Evolutionary conservation across 2,113 vertebrate genomes (phyloP), one percentile per base, ranked within the genome.

Genomic region (Scomber scombrus): DNA sequence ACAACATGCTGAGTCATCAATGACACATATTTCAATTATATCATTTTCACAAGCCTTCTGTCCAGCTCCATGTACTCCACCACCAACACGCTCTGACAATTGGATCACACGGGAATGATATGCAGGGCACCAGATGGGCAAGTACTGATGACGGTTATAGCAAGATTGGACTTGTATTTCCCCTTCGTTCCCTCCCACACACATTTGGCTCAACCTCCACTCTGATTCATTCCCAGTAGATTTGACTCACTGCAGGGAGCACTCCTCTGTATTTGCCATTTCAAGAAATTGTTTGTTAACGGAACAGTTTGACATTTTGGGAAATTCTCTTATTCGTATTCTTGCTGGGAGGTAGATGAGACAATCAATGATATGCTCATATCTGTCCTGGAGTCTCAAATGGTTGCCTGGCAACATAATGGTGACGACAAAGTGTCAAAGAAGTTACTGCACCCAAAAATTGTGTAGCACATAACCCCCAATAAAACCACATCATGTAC

Each of bases 121-220:
- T 5, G 10, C 58, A 45, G 12, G 45, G 49, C 51, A 74, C 69
- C 84, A 84, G 56, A 87, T 78, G 66, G 67, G 69, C 31, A 47
- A 79, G 43, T 18, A 49, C 51, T 47, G 81, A 83, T 55, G 83
- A 78, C 7, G 1, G 16, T 45, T 83, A 49, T 29, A 66, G 40
- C 86, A 87, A 79, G 89, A 83, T 65, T 56, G 61, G 67, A 88
- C 75, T 11, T 80, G 82, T 85, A 84, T 7, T 67, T 68, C 9
- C 60, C 73, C 49, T 16, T 63, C 62, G 7, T 1, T 49, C 8
- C 75, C 67, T 80, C 70, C 81, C 74, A 62, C 88, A 75, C 75
- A 87, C 89, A 89, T 86, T 80, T 89, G 80, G 78, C 62, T 77
- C 66, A 68, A 19, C 71, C 13, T 34, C 61, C 34, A 3, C 43